These are phyloP conservation scores for Dasypolia templi DNA, from an alignment of 2,888 invertebrate species.

Conservation along the genomic window DNA sequence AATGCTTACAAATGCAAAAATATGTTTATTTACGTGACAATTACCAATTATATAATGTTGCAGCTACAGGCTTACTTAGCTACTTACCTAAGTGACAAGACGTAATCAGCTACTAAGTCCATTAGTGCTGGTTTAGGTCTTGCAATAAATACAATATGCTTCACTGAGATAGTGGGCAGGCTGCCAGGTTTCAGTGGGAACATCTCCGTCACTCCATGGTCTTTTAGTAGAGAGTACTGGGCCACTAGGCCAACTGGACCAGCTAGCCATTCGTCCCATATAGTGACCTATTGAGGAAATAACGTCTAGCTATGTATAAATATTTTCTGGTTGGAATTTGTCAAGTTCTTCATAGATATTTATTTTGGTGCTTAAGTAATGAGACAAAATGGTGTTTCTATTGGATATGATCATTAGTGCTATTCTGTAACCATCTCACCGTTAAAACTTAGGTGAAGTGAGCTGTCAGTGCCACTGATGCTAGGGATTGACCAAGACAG, in stretches of 20 bases:
- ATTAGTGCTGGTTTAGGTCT: slow-evolving; percentile 95
- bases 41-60: neutral
- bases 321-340: neutral
- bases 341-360: neutral
- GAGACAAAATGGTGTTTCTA: neutral
- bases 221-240: slow-evolving; percentile 94
- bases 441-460: no score
- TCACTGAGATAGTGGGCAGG: slow-evolving; percentile 93
- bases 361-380: neutral
- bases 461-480: no score
- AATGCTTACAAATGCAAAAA: no score
- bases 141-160: slow-evolving; percentile 97
- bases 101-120: slow-evolving; percentile 95
- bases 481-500: no score
- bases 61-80: neutral
- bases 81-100: slow-evolving; percentile 75
- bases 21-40: neutral
- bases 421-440: no score
- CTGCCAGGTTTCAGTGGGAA: slow-evolving; percentile 93
- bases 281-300: slow-evolving; percentile 90
- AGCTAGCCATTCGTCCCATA: slow-evolving; percentile 97
- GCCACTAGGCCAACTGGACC: slow-evolving; percentile 97
- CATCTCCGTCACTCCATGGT: slow-evolving; percentile 96
- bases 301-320: neutral
- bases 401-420: no score